phyloP scores from a whole-genome alignment of 1,140 invertebrate species.

The Globodera ellingtonae region DNA sequence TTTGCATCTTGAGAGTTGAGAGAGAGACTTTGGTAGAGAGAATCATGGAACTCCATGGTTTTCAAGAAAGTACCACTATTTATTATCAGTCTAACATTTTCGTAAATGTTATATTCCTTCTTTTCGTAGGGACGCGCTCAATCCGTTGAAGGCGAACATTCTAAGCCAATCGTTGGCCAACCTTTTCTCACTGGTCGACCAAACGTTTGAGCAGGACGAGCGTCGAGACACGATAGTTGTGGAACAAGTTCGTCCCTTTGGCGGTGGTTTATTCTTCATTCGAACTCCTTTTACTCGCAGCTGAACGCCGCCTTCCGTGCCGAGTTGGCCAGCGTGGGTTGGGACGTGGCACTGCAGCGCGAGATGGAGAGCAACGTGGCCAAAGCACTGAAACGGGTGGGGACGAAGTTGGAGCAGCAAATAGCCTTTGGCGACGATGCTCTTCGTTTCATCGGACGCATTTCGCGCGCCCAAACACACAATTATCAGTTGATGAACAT shows the following conservation, averaged over 20 bases:
- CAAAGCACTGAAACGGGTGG: conserved; percentile 50
- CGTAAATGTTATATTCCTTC: no score
- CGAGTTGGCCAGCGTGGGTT: conserved; percentile 54
- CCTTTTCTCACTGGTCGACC: conserved; percentile 49
- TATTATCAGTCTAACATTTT: no score
- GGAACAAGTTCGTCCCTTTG: conserved; percentile 47
- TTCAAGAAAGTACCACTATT: no score
- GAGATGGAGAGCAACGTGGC: conserved; percentile 49
- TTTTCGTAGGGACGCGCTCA: conserved; percentile 43
- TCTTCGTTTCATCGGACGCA: conserved; percentile 49
- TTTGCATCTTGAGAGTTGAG: no score
- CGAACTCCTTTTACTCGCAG: conserved; percentile 33
- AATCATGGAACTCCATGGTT: no score
- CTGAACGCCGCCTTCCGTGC: conserved; percentile 52
- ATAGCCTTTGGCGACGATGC: conserved; percentile 42
- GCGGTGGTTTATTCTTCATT: neutral
- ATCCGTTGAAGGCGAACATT: conserved; percentile 56
- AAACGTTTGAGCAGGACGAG: conserved; percentile 54
- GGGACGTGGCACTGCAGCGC: conserved; percentile 49
- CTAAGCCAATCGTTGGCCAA: conserved; percentile 52
- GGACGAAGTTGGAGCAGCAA: conserved; percentile 48
- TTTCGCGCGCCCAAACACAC: conserved; percentile 41
- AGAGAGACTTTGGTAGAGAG: no score
- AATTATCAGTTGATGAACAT: conserved; percentile 59
- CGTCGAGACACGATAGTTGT: conserved; percentile 41